A percentile compares a stretch with the other conserved stretches of the same genome.
These are phyloP conservation scores for Typhlichthys subterraneus DNA, from an alignment of 2,797 vertebrate genomes.

Conservation along the genomic window DNA sequence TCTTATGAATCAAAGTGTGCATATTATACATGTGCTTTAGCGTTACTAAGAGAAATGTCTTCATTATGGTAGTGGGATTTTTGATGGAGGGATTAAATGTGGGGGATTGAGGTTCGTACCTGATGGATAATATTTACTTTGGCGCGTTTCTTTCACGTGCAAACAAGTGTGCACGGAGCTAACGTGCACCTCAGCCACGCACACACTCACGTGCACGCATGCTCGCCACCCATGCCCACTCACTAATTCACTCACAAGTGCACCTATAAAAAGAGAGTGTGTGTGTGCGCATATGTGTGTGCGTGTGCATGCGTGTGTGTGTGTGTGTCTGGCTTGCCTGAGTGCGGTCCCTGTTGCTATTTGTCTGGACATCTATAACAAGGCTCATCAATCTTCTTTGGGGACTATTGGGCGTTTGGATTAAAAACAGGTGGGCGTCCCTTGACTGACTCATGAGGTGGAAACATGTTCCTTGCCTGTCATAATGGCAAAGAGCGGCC, in stretches of 20 bases:
- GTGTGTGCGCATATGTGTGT: slow-evolving; percentile 38
- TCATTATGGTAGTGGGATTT: not conserved
- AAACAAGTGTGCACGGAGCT: slow-evolving; percentile 11
- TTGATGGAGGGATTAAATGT: slow-evolving; percentile 27
- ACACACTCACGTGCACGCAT: slow-evolving; percentile 1
- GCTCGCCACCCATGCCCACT: slow-evolving; percentile 23
- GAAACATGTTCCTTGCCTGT: slow-evolving; percentile 67
- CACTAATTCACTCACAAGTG: slow-evolving; percentile 46
- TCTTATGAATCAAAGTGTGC: slow-evolving; percentile 17
- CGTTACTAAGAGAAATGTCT: slow-evolving; percentile 15
- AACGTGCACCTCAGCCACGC: not conserved
- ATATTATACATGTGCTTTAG: not conserved
- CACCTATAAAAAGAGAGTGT: slow-evolving; percentile 31
- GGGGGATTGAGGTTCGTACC: slow-evolving; percentile 5
- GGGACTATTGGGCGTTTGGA: slow-evolving; percentile 62
- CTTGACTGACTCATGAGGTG: slow-evolving; percentile 64
- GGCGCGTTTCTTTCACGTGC: not conserved
- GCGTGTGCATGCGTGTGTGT: slow-evolving; percentile 32
- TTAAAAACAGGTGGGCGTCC: slow-evolving; percentile 74
- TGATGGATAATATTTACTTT: slow-evolving; percentile 20
- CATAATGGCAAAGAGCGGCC: slow-evolving; percentile 54
- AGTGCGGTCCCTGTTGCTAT: slow-evolving; percentile 59
- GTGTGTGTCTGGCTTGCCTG: slow-evolving; percentile 54
- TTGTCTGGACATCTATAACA: slow-evolving; percentile 77
- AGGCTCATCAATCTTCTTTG: slow-evolving; percentile 80